A percentile compares a stretch with the other conserved stretches of the same genome.
Conservation (phyloP, 2,888 invertebrate species). For the Hylaea fasciaria region DNA sequence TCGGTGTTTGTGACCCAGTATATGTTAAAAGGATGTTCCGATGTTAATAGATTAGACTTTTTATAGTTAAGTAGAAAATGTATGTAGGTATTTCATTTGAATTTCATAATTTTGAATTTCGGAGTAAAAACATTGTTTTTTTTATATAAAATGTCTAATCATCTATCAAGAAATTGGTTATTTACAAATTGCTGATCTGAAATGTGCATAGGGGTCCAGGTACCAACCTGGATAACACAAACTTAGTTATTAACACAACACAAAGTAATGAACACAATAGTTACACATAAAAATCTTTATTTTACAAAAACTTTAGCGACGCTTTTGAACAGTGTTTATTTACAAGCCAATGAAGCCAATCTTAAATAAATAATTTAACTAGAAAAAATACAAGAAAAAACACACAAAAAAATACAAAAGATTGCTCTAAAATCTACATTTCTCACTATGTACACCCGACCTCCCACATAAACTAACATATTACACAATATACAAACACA, state of each 20-base stretch:
- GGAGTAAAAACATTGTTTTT: neutral
- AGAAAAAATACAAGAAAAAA: slow-evolving; percentile 47
- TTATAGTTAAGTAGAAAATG: no score
- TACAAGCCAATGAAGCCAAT: slow-evolving; percentile 69
- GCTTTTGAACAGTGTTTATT: slow-evolving; percentile 60
- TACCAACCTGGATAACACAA: slow-evolving; percentile 17
- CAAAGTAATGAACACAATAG: slow-evolving; percentile 44
- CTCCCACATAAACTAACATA: slow-evolving; percentile 44
- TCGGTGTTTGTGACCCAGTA: no score
- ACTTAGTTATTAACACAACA: slow-evolving; percentile 39
- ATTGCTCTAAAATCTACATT: slow-evolving; percentile 43
- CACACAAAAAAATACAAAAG: slow-evolving; percentile 47
- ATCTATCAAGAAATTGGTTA: slow-evolving; percentile 8
- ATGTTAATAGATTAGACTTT: no score
- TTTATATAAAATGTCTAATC: slow-evolving; percentile 12
- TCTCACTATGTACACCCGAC: slow-evolving; percentile 62
- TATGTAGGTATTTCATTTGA: no score
- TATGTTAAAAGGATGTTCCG: no score
- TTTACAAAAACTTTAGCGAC: slow-evolving; percentile 55
- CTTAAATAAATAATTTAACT: slow-evolving; percentile 67
- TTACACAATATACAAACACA: slow-evolving; percentile 57
- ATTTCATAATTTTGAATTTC: no score
- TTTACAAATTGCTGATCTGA: slow-evolving; percentile 7
- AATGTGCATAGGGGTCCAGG: slow-evolving; percentile 4
- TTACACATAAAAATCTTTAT: slow-evolving; percentile 51